Percentiles rank a stretch among this genome's conserved stretches.
These are phyloP conservation scores for Pangasius sanitwongsei DNA, from an alignment of 2,797 vertebrate species.

Conservation along the genomic window DNA sequence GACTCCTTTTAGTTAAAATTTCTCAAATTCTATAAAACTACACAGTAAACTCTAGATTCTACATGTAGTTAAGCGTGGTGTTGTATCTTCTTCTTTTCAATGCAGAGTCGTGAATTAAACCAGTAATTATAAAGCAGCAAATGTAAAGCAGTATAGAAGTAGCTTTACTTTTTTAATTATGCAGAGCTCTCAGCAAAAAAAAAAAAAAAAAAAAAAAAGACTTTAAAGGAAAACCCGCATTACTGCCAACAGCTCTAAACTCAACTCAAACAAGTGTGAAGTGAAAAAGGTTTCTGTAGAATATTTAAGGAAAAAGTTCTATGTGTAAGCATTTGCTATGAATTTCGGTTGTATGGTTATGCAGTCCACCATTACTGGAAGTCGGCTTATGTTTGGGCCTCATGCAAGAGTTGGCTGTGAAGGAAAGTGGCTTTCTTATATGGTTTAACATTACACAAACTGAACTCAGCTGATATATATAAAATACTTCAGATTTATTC, in stretches of 20 bases:
- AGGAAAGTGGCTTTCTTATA: background rate
- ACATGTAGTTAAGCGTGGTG: background rate
- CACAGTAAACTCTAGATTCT: background rate
- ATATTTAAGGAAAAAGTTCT: background rate
- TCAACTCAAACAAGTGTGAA: background rate
- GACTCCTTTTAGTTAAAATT: background rate
- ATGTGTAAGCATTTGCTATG: background rate
- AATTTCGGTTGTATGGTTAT: background rate
- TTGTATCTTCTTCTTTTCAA: background rate
- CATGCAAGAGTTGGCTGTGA: background rate
- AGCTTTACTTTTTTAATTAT: background rate
- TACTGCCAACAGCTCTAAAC: background rate
- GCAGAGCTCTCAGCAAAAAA: background rate
- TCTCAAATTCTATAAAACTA: background rate
- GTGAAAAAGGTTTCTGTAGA: constrained; percentile 1
- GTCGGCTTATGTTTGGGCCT: background rate
- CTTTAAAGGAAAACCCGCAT: background rate
- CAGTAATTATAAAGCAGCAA: background rate
- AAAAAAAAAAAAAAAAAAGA: background rate
- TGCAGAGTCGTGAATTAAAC: background rate
- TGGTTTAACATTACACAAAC: background rate
- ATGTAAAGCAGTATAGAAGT: background rate
- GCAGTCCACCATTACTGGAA: background rate
- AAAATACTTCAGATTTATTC: background rate
- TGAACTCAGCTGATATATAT: background rate